phyloP scores from a whole-genome alignment of 2,888 invertebrate genomes.

The Tribolium freemani region DNA sequence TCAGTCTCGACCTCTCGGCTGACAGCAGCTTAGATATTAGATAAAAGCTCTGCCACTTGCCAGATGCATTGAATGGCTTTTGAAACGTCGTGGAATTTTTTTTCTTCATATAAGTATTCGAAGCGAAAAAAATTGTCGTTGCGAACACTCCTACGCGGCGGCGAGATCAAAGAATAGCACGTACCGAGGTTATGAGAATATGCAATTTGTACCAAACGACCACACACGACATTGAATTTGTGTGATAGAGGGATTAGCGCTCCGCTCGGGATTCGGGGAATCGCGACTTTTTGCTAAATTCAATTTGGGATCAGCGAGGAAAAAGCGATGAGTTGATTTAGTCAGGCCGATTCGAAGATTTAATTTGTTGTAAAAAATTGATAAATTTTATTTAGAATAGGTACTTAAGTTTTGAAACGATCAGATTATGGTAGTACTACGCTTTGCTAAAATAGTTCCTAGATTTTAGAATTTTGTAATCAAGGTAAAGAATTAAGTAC shows the following conservation, averaged over 20 bases:
- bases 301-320: background rate
- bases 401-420: no score
- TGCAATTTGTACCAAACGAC: slow-evolving; percentile 41
- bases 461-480: no score
- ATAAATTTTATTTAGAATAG: no score
- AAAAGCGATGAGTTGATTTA: background rate
- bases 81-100: background rate
- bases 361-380: background rate
- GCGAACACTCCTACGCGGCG: slow-evolving; percentile 40
- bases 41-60: slow-evolving; percentile 53
- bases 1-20: slow-evolving; percentile 60
- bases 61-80: slow-evolving; percentile 26
- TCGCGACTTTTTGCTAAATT: background rate
- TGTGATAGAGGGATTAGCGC: background rate
- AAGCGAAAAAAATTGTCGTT: slow-evolving; percentile 6
- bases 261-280: background rate
- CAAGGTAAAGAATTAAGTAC: no score
- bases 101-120: background rate
- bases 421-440: no score
- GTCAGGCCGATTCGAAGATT: background rate
- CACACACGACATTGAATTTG: slow-evolving; percentile 31
- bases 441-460: no score
- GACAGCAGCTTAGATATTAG: slow-evolving; percentile 61
- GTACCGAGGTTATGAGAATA: slow-evolving; percentile 39
- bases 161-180: slow-evolving; percentile 41